A percentile compares a stretch with the other conserved stretches of the same genome.
phyloP scores from a whole-genome alignment of 2,113 vertebrate species.

The Platysternon megacephalum region DNA sequence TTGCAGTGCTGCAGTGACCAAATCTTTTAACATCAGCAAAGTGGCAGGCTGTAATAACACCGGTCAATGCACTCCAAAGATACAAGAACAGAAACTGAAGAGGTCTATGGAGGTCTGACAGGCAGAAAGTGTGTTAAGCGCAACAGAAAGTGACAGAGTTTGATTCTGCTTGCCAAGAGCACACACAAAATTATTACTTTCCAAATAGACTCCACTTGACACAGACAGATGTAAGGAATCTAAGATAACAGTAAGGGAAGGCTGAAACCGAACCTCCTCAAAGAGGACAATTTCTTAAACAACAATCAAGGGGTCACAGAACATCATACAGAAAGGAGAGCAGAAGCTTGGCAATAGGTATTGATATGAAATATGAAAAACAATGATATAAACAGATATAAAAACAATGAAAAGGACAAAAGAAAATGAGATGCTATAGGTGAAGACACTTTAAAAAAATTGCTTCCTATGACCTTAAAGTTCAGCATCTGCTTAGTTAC shows the following conservation, averaged over 20 bases:
- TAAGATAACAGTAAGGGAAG: slow-evolving; percentile 55
- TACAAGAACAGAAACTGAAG: slow-evolving; percentile 69
- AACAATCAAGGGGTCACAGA: slow-evolving; percentile 41
- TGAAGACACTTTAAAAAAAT: slow-evolving; percentile 33
- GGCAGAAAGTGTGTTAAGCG: slow-evolving; percentile 63
- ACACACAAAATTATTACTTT: slow-evolving; percentile 64
- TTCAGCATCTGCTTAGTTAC: background rate
- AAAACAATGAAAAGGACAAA: slow-evolving; percentile 21
- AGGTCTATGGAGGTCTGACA: slow-evolving; percentile 62
- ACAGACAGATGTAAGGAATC: slow-evolving; percentile 50
- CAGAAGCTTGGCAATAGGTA: slow-evolving; percentile 43
- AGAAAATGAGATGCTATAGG: slow-evolving; percentile 28
- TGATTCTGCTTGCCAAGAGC: slow-evolving; percentile 69
- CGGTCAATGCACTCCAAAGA: slow-evolving; percentile 62
- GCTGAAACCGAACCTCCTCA: slow-evolving; percentile 37
- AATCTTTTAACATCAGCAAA: slow-evolving; percentile 59
- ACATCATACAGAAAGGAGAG: slow-evolving; percentile 36
- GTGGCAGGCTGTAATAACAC: slow-evolving; percentile 29
- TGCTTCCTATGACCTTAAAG: background rate
- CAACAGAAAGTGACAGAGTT: slow-evolving; percentile 62
- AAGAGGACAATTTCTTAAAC: slow-evolving; percentile 60
- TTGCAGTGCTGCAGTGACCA: slow-evolving; percentile 2
- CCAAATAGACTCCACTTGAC: slow-evolving; percentile 55
- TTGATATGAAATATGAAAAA: slow-evolving; percentile 14
- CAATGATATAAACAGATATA: slow-evolving; percentile 58